phyloP scores from a whole-genome alignment of 2,797 vertebrate species.

The Gambusia yucatana region DNA sequence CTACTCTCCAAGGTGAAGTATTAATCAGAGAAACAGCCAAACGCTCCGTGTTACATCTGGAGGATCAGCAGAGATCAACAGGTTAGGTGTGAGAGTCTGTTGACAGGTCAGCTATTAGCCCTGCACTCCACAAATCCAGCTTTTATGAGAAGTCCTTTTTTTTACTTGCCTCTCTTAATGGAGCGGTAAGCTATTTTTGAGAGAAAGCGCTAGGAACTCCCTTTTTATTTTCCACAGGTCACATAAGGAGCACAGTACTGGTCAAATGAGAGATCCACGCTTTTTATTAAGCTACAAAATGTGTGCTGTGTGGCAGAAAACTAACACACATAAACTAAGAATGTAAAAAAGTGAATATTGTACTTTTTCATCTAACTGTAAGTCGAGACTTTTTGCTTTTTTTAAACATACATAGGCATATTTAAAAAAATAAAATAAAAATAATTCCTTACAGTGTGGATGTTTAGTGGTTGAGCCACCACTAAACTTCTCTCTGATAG shows the following conservation, averaged over 20 bases:
- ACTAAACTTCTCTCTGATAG: neutral
- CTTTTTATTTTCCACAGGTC: neutral
- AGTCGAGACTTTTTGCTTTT: slow-evolving; percentile 13
- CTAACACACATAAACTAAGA: neutral
- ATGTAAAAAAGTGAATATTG: neutral
- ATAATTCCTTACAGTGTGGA: slow-evolving; percentile 5
- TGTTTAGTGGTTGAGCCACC: neutral
- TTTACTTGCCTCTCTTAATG: neutral
- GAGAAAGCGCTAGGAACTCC: neutral
- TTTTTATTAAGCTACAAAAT: neutral
- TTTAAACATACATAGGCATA: neutral
- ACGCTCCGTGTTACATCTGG: neutral
- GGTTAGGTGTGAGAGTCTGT: neutral
- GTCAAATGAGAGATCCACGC: neutral
- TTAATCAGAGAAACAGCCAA: neutral
- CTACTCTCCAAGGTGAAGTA: neutral
- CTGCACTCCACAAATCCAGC: neutral
- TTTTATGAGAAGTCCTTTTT: neutral
- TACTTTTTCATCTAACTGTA: neutral
- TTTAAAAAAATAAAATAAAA: neutral
- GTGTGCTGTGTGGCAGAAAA: neutral
- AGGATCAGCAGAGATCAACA: neutral
- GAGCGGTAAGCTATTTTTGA: neutral
- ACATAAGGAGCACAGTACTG: neutral
- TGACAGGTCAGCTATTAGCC: neutral